These are phyloP conservation scores for Cantharis lateralis DNA, from an alignment of 2,888 invertebrate species.

Conservation along the genomic window DNA sequence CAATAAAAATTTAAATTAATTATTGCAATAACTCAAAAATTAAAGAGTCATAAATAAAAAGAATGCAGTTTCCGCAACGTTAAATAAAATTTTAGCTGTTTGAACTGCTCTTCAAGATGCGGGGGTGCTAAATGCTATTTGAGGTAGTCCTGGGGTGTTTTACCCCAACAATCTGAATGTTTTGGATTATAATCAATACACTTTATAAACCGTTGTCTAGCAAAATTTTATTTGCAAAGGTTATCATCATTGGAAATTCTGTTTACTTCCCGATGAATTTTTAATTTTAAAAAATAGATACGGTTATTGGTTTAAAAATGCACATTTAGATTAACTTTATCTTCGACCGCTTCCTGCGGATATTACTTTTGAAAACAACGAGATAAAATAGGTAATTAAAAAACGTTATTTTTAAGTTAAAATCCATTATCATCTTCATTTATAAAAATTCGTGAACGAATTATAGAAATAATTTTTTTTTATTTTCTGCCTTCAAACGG, in stretches of 20 bases:
- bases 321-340: neutral
- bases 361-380: neutral
- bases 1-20: neutral
- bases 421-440: neutral
- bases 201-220: neutral
- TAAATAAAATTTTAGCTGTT: neutral
- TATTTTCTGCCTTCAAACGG: too few relatives aligned
- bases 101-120: neutral
- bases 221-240: neutral
- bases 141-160: constrained; percentile 13
- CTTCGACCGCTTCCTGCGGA: neutral
- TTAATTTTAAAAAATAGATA: neutral
- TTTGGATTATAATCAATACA: constrained; percentile 6
- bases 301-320: neutral
- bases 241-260: neutral
- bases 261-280: neutral
- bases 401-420: neutral
- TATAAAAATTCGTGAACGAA: neutral
- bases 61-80: neutral
- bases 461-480: too few relatives aligned
- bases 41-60: neutral
- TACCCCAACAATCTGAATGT: constrained; percentile 9
- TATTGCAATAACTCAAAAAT: neutral
- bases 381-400: neutral
- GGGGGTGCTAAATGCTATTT: constrained; percentile 7